Evolutionary conservation across 2,888 invertebrate genomes (phyloP), one percentile per base, ranked within the genome.

Genomic region (Tipula lateralis): DNA sequence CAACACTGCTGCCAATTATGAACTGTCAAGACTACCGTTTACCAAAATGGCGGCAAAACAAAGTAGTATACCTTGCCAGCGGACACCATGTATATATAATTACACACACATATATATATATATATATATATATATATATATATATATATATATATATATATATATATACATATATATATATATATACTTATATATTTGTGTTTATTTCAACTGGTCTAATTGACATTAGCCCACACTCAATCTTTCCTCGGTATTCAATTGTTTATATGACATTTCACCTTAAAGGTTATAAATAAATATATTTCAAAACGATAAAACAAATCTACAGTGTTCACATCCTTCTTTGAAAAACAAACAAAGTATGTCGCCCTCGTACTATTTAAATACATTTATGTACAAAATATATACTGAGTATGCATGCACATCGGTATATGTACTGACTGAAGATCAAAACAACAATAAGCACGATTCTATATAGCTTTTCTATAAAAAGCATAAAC

Each of bases 381-480:
- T 16, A 50, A 16, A 50, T 50, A 50, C 44, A 44, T 44, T 16
- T 44, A 44, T 39, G 13, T 16, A 44, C n/a, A n/a, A n/a, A n/a
- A n/a, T n/a, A n/a, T n/a, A n/a, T n/a, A n/a, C n/a, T n/a, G n/a
- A n/a, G n/a, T n/a, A n/a, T n/a, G n/a, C n/a, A n/a, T 16, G 16
- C 7, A 50, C 66, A 66, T 66, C 66, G 66, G 24, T 66, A 24
- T 66, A 66, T 24, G n/a, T n/a, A n/a, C n/a, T n/a, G n/a, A n/a
- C n/a, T 66, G 19, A 66, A 66, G 66, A 66, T 66, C 66, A 66
- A 66, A 66, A n/a, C n/a, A 66, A 24, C 66, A 66, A 66, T 66
- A 66, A 66, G 24, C 66, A 66, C 66, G 66, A 66, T 66, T 66
- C 24, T 24, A 66, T 9, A 24, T 24, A 66, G 66, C 66, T 66